Conservation (phyloP, 1,140 invertebrate species). For the Probaryconus sp. region DNA sequence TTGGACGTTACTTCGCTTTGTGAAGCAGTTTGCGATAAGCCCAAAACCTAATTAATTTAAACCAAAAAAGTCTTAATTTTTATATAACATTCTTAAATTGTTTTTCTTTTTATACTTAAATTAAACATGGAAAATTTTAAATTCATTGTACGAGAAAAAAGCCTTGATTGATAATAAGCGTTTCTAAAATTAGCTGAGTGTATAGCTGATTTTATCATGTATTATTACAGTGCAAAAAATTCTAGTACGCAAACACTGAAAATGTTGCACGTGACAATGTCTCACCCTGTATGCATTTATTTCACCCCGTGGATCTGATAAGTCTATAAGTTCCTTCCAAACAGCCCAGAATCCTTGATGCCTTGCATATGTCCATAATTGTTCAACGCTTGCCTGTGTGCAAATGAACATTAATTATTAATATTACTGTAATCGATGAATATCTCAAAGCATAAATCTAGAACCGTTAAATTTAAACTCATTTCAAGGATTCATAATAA, state of each 20-base stretch:
- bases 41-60: constrained; percentile 84
- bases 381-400: constrained; percentile 79
- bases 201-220: too few species aligned
- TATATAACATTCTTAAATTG: neutral
- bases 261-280: neutral
- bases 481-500: too few species aligned
- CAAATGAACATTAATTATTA: constrained; percentile 27
- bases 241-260: constrained; percentile 3
- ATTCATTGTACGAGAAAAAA: too few species aligned
- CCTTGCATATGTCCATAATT: constrained; percentile 86
- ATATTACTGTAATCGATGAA: neutral
- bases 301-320: constrained; percentile 93
- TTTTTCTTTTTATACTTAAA: neutral
- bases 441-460: constrained; percentile 10
- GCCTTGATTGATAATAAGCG: too few species aligned
- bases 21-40: constrained; percentile 84
- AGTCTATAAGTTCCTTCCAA: constrained; percentile 91
- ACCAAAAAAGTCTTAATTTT: neutral
- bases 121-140: too few species aligned
- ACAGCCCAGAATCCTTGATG: constrained; percentile 88
- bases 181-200: too few species aligned
- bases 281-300: constrained; percentile 91
- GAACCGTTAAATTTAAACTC: too few species aligned
- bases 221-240: constrained; percentile 21
- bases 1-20: constrained; percentile 90